phyloP scores from a whole-genome alignment of 2,113 vertebrate genomes.

The Castor canadensis region DNA sequence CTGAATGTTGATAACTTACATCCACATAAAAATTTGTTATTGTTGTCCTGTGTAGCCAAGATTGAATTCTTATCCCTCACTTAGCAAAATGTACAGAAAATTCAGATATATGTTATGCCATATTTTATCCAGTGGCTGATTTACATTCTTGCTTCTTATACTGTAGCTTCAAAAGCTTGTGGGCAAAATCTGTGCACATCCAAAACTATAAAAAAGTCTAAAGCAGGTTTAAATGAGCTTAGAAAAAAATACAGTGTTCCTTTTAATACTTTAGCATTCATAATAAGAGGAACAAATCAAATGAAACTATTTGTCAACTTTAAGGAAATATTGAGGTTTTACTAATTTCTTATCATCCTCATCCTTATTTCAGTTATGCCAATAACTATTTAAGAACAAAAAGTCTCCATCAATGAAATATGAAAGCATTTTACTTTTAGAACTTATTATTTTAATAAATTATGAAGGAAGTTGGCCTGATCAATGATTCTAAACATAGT shows the following conservation, averaged over 20 bases:
- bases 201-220: background rate
- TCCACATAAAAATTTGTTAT: background rate
- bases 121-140: background rate
- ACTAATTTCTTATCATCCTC: background rate
- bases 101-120: background rate
- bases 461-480: background rate
- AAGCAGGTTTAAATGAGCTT: background rate
- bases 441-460: background rate
- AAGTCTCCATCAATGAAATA: fast-evolving
- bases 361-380: background rate
- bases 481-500: background rate
- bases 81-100: background rate
- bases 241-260: background rate
- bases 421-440: background rate
- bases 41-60: background rate
- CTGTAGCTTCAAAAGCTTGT: background rate
- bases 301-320: background rate
- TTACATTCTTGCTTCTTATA: background rate
- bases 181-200: background rate
- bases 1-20: background rate
- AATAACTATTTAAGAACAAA: background rate
- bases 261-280: background rate
- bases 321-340: background rate
- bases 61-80: background rate
- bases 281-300: background rate